Base-by-base conservation (phyloP, 1,140 invertebrate species). In the Platorchestia sp. region DNA sequence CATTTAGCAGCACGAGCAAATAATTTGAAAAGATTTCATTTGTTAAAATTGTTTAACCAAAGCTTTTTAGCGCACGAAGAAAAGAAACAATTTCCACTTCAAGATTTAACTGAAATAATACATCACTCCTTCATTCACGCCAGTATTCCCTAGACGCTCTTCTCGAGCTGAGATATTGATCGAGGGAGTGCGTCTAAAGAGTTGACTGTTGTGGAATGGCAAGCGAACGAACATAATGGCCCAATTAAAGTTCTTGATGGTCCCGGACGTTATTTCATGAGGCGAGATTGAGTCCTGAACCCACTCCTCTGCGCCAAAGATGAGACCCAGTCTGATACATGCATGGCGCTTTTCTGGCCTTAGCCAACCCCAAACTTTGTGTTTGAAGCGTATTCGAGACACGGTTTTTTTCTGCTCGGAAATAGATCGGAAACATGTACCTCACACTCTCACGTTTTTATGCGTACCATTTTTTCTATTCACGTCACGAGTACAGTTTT, bases 211-310 rank as follows among this genome's bases (percentile, higher is more conserved):
- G 43, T 93, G 91, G 45, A 93, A 93, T 93, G 45, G 19, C 45
- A 47, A 93, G 45, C 43, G 44, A 45, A 93, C 43, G 91, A 93
- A 93, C 91, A n/a, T 93, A 93, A 93, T 93, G 43, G 91, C 43
- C 44, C 91, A 93, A 93, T 93, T 93, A 93, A 93, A 93, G 91
- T 93, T 93, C 43, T 44, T 93, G 43, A 93, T 93, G 45, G 91
- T 44, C 44, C 45, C 91, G 91, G 91, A n/a, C 91, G 91, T 45
- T 93, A 45, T 93, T 93, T 47, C 36, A 36, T 45, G 87, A 10
- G 45, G 45, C 91, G 7, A 93, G 91, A 93, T 45, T 93, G 91
- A 47, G 43, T 40, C 91, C 42, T 41, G 36, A 75, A 75, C 59
- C 59, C 59, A 19, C 59, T 75, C 59, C 59, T 10, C 59, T 36